Conservation (phyloP, 2,797 vertebrate genomes). For the Microchirus variegatus region DNA sequence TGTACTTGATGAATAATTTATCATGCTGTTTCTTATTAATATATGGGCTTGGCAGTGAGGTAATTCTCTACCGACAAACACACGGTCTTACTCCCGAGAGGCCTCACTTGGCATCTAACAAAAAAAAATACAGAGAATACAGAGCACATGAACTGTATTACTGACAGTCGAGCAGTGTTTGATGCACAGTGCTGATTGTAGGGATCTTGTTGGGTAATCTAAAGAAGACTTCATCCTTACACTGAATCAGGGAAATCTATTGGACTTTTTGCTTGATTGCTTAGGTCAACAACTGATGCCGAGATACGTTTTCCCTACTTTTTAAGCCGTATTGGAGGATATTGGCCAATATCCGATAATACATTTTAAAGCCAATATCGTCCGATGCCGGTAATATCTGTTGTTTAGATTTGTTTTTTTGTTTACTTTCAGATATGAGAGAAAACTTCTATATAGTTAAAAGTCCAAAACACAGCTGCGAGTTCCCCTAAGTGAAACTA, state of each 20-base stretch:
- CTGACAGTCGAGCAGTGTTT: slow-evolving; percentile 3
- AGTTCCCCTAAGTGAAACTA: no score
- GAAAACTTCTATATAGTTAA: no score
- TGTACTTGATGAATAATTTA: slow-evolving; percentile 70
- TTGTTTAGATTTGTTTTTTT: no score
- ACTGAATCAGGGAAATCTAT: not conserved
- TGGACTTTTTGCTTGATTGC: no score
- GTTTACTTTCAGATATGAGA: no score
- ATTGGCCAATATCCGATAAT: no score
- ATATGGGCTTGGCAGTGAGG: slow-evolving; percentile 50
- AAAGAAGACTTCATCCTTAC: slow-evolving; percentile 31
- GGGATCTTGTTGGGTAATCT: slow-evolving; percentile 31
- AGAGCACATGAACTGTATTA: slow-evolving; percentile 8
- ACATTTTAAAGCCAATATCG: no score
- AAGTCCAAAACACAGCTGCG: no score
- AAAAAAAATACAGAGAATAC: slow-evolving; percentile 24
- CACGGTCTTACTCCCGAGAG: slow-evolving; percentile 37
- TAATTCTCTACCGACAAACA: slow-evolving; percentile 58
- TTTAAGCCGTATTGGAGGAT: no score
- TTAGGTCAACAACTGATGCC: no score
- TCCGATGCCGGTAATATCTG: no score
- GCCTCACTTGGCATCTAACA: slow-evolving; percentile 19
- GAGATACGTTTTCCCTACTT: no score
- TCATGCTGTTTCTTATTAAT: slow-evolving; percentile 61
- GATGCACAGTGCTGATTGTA: slow-evolving; percentile 17